Evolutionary conservation across 1,140 invertebrate genomes (phyloP), one percentile per base, ranked within the genome.

Genomic region (Philotrypesis tridentata): DNA sequence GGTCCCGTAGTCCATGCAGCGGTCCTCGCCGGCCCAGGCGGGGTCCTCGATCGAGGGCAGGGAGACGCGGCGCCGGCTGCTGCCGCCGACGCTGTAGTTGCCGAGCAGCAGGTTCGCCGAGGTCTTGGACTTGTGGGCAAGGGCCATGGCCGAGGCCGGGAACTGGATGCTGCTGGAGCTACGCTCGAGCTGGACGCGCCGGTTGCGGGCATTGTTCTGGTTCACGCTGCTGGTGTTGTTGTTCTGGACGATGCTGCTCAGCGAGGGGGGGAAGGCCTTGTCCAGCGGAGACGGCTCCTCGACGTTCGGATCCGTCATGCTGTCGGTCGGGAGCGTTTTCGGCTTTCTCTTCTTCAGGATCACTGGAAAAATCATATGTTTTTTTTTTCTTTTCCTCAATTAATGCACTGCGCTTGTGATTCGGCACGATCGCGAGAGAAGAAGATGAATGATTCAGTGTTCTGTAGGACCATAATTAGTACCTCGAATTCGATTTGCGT

Each of bases 1-100:
- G 55, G 94, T 94, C 37, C 95, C 95, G 83, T 94, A 95, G 86
- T 95, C 94, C 92, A 95, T 95, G 89, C 94, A 95, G 7, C 81
- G 86, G 40, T 87, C 86, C 0, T 86, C 86, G 1, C 84, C 48
- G 0, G 81, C 67, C 78, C 85, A 87, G 9, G 43, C 40, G 1
- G 79, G 73, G n/a, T 86, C 79, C 0, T 82, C 77, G 48, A 40
- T 27, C 4, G 75, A 40, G 0, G 76, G 63, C 43, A 67, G 25
- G 21, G 83, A 60, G 12, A 83, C 82, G 31, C 63, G 37, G 1
- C 40, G 55, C 11, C 1, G 17, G 5, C 31, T 60, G 0, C 60
- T 27, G 48, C 67, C 12, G 31, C 63, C 84, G 72, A 80, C 82
- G 80, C 83, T 63, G 85, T 82, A 90, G 43, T 89, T 85, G 33